Evolutionary conservation across 2,888 invertebrate genomes (phyloP).

Genomic region (Seira sanloemensis): DNA sequence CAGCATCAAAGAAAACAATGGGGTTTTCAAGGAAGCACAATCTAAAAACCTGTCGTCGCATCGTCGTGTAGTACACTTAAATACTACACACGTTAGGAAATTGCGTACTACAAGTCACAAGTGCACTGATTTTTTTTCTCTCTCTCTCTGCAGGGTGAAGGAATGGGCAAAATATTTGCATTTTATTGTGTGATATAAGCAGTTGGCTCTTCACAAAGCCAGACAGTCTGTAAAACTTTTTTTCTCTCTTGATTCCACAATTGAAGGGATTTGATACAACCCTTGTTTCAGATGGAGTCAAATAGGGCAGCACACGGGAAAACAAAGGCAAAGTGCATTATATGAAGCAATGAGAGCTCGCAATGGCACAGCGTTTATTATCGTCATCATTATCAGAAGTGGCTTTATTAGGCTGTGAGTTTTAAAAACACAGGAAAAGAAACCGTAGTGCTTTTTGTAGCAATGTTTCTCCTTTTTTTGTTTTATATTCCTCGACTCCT

Average conservation of each 20-base stretch:
- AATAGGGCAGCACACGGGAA: neutral
- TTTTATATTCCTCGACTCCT: conserved; percentile 16
- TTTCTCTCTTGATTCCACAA: neutral
- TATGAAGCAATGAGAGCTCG: neutral
- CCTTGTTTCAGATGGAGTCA: neutral
- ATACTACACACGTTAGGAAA: neutral
- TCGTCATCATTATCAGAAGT: neutral
- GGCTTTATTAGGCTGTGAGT: conserved; percentile 54
- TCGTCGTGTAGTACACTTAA: neutral
- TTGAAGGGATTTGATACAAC: neutral
- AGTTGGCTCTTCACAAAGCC: neutral
- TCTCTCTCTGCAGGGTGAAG: neutral
- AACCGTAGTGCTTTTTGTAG: conserved; percentile 57
- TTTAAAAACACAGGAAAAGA: conserved; percentile 59
- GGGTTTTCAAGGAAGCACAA: conserved; percentile 55
- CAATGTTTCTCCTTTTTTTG: neutral
- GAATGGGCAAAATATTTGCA: neutral
- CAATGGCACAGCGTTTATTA: neutral
- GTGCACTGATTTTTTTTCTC: neutral
- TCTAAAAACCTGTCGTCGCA: conserved; percentile 17
- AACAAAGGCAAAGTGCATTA: neutral
- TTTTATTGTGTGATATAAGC: neutral
- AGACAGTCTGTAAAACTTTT: too few relatives aligned
- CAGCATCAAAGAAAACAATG: conserved; percentile 57
- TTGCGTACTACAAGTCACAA: neutral